Base-by-base conservation (phyloP, 2,113 vertebrate genomes). In the Phrynosoma platyrhinos region DNA sequence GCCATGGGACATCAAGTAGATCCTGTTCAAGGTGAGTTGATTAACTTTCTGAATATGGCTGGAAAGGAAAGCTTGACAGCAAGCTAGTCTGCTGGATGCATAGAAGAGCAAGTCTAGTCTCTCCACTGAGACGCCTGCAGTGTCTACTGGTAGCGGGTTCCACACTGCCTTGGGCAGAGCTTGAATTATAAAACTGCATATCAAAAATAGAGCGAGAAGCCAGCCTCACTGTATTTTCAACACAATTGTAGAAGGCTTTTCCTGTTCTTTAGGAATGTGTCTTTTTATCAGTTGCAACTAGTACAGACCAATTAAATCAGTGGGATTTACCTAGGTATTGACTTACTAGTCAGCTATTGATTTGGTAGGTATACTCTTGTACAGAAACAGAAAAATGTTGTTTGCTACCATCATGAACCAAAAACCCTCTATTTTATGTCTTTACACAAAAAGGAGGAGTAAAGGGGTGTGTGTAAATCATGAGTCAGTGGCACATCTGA, bases 11-110 rank as follows among this genome's bases (percentile, higher is more conserved):
- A n/a, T 58, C 79, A 75, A 14, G 68, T 36, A 64, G 36, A 55
- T 71, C 32, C 66, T 32, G 12, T 6, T 87, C 66, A 87, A 55
- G 78, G 47, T 81, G 78, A 87, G 32, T 55, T 55, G 64, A 80
- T n/a, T 55, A 62, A 62, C 64, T 62, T 47, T 42, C 55, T 42
- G 79, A 75, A 82, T 18, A 30, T 2, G 32, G 78, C 18, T 9
- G 16, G 79, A 32, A 30, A 40, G 52, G 32, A 16, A 69, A 30
- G 18, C 52, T 55, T 27, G 4, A 9, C 52, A 62, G 6, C 62
- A 47, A 47, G 1, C 64, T 68, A 66, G 84, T 16, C 25, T 47
- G 78, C 3, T n/a, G 40, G 53, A 30, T 42, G 20, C 5, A 42
- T 20, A 27, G 32, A 4, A 1, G 23, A 64, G 32, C 30, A 9